These are phyloP conservation scores for Cyprinus carpio DNA, from an alignment of 2,113 vertebrate species.

Conservation along the genomic window DNA sequence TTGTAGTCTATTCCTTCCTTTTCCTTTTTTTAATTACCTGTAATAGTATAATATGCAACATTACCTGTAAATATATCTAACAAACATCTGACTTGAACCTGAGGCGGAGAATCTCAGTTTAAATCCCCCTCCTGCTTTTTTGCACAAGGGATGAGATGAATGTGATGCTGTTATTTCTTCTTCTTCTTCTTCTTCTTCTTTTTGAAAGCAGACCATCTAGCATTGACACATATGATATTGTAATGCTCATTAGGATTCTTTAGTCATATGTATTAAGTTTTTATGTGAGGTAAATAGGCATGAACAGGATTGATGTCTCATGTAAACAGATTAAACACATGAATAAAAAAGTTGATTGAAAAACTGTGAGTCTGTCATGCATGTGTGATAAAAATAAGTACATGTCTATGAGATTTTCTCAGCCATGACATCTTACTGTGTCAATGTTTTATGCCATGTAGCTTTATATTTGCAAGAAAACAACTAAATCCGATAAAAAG, in stretches of 20 bases:
- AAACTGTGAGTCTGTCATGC: conserved; percentile 57
- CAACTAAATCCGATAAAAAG: conserved; percentile 25
- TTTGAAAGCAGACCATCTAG: too few species aligned
- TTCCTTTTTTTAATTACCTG: neutral
- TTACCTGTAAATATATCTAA: conserved; percentile 20
- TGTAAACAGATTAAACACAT: conserved; percentile 9
- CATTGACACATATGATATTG: neutral
- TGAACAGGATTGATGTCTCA: neutral
- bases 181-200: neutral
- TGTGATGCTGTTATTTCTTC: neutral
- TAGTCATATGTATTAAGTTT: neutral
- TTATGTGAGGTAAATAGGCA: conserved; percentile 3
- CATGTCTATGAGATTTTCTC: neutral
- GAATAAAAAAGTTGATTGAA: conserved; percentile 39
- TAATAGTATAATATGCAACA: neutral
- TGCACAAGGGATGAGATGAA: conserved; percentile 26
- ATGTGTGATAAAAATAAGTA: conserved; percentile 57
- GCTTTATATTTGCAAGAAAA: conserved; percentile 82
- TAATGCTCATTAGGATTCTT: neutral
- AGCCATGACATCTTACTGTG: too few species aligned
- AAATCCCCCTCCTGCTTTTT: conserved; percentile 15
- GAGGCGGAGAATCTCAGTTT: neutral
- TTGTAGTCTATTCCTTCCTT: conserved; percentile 43
- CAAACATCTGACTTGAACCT: neutral
- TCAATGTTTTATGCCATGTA: neutral